phyloP scores from a whole-genome alignment of 2,113 vertebrate species.

The Sapayoa aenigma region DNA sequence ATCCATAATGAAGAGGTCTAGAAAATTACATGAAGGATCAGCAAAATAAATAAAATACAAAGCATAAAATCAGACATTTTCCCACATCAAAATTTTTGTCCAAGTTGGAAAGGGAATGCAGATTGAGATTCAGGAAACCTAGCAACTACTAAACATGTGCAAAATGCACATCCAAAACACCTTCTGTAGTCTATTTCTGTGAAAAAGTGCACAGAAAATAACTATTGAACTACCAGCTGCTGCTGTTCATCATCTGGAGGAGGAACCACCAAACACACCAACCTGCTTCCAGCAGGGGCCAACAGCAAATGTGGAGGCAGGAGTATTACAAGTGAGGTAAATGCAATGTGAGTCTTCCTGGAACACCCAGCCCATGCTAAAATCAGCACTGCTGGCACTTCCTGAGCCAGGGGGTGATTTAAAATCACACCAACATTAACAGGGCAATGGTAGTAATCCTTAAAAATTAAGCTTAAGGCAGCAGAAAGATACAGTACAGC shows the following conservation, averaged over 20 bases:
- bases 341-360: not conserved
- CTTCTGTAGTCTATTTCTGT: not conserved
- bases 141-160: not conserved
- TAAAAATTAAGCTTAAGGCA: not conserved
- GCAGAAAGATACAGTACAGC: not conserved
- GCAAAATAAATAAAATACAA: not conserved
- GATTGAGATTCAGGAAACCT: not conserved
- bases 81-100: not conserved
- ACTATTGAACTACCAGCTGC: not conserved
- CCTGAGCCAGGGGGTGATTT: not conserved
- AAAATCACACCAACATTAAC: not conserved
- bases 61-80: not conserved
- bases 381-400: not conserved
- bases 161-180: not conserved
- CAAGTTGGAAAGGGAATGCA: not conserved
- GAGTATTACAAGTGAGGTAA: not conserved
- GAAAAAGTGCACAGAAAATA: not conserved
- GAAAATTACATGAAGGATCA: not conserved
- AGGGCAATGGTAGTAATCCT: not conserved
- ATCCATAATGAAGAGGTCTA: not conserved
- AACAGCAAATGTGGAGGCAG: not conserved
- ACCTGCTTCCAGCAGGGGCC: not conserved
- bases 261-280: not conserved
- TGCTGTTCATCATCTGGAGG: not conserved
- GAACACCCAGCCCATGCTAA: fast-evolving